Percentiles rank a stretch among this genome's conserved stretches.
Evolutionary conservation across 2,888 invertebrate species (phyloP).

Genomic region (Morpho helenor): DNA sequence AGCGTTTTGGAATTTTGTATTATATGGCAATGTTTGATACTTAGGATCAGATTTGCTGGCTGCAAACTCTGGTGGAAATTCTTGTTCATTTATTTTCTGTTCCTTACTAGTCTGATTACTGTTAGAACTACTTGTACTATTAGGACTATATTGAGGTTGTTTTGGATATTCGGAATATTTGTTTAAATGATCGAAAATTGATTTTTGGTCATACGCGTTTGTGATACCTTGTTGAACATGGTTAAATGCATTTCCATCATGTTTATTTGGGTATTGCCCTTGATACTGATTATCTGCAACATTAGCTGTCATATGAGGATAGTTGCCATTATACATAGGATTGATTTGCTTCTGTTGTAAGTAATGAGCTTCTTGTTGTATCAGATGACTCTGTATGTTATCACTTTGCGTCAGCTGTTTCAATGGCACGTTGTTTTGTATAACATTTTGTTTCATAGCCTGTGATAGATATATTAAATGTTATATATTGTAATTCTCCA

Average conservation of each 20-base stretch:
- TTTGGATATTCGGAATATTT: conserved; percentile 74
- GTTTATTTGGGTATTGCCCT: conserved; percentile 62
- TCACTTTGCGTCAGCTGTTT: conserved; percentile 73
- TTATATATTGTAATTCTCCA: not conserved
- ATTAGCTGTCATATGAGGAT: conserved; percentile 51
- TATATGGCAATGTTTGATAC: conserved; percentile 95
- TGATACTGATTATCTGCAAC: conserved; percentile 63
- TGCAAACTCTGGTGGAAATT: conserved; percentile 83
- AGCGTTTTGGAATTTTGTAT: conserved; percentile 86
- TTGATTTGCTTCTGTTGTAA: conserved; percentile 77
- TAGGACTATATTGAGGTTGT: conserved; percentile 79
- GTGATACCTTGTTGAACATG: conserved; percentile 72
- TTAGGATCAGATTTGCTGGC: conserved; percentile 93
- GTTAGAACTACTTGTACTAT: conserved; percentile 72
- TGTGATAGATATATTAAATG: conserved; percentile 30
- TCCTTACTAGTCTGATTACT: conserved; percentile 72
- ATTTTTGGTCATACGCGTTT: conserved; percentile 69
- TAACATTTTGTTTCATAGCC: conserved; percentile 71
- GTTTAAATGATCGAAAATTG: conserved; percentile 62
- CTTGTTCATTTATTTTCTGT: conserved; percentile 73
- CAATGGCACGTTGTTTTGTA: conserved; percentile 76
- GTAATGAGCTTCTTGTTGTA: conserved; percentile 71
- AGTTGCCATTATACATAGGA: conserved; percentile 66
- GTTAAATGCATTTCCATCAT: conserved; percentile 53
- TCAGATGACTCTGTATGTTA: conserved; percentile 68